Percentiles rank a stretch among this genome's conserved stretches.
These are phyloP conservation scores for Lasioglossum morio DNA, from an alignment of 2,888 invertebrate genomes.

Conservation along the genomic window DNA sequence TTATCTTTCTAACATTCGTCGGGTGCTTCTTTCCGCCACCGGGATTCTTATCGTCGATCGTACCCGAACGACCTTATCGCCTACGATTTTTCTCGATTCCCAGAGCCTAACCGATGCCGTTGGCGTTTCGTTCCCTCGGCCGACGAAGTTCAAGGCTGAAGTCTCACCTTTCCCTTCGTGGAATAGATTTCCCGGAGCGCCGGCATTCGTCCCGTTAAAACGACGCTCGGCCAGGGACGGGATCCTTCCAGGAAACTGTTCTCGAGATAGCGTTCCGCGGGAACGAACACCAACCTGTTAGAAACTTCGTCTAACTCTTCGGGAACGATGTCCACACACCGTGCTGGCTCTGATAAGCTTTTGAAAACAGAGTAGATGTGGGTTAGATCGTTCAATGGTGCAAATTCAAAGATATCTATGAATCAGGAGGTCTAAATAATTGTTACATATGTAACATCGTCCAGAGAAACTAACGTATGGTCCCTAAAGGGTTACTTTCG, in stretches of 20 bases:
- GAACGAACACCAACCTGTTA: slow-evolving; percentile 28
- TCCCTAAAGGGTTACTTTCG: neutral
- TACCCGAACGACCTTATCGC: neutral
- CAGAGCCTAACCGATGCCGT: neutral
- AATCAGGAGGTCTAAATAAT: neutral
- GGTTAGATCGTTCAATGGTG: neutral
- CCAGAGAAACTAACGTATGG: neutral
- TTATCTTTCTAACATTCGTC: slow-evolving; percentile 5
- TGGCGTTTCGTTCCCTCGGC: neutral
- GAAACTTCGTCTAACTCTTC: neutral
- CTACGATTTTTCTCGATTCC: slow-evolving; percentile 11
- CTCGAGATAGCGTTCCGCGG: slow-evolving; percentile 46
- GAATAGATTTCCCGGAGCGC: slow-evolving; percentile 11
- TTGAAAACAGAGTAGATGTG: neutral
- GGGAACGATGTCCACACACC: neutral
- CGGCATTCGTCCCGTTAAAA: slow-evolving; percentile 2
- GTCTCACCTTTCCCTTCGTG: neutral
- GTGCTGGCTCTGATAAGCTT: neutral
- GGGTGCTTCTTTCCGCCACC: slow-evolving; percentile 19
- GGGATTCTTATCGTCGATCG: slow-evolving; percentile 38
- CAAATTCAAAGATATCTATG: neutral
- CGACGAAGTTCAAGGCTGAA: slow-evolving; percentile 28
- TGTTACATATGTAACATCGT: neutral
- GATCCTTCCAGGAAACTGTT: slow-evolving; percentile 44
- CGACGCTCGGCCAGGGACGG: slow-evolving; percentile 39